phyloP scores from a whole-genome alignment of 2,888 invertebrate species.

The Strigamia maritima region DNA sequence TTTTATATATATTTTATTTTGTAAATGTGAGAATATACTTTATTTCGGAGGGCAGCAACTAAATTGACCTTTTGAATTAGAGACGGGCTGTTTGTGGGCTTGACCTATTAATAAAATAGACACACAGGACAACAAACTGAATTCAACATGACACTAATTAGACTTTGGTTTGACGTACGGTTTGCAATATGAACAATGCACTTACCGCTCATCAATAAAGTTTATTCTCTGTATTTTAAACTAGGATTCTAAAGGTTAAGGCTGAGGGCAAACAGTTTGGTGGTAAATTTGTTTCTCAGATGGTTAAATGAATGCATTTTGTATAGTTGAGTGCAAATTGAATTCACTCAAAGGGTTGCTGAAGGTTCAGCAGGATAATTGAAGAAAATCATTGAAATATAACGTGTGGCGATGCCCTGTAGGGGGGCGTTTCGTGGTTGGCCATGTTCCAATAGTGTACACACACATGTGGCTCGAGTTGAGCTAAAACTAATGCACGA shows the following conservation, averaged over 20 bases:
- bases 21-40: not conserved
- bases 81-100: conserved; percentile 6
- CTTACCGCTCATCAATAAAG: conserved; percentile 19
- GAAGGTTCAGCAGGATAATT: not conserved
- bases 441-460: conserved; percentile 20
- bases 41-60: not conserved
- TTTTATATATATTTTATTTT: not conserved
- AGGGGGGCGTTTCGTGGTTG: conserved; percentile 20
- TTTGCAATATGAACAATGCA: conserved; percentile 8
- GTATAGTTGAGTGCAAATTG: conserved; percentile 10
- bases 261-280: not conserved
- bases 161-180: not conserved
- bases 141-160: conserved; percentile 2
- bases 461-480: conserved; percentile 9
- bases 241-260: not conserved
- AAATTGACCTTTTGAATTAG: not conserved
- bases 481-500: conserved; percentile 23
- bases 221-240: not conserved
- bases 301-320: not conserved
- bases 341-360: conserved; percentile 11
- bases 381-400: conserved; percentile 23
- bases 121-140: conserved; percentile 5
- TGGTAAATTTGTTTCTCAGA: not conserved
- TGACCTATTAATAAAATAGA: conserved; percentile 23
- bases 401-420: conserved; percentile 19